Conservation (phyloP, 2,888 invertebrate species). For the Cremastinae sp. region DNA sequence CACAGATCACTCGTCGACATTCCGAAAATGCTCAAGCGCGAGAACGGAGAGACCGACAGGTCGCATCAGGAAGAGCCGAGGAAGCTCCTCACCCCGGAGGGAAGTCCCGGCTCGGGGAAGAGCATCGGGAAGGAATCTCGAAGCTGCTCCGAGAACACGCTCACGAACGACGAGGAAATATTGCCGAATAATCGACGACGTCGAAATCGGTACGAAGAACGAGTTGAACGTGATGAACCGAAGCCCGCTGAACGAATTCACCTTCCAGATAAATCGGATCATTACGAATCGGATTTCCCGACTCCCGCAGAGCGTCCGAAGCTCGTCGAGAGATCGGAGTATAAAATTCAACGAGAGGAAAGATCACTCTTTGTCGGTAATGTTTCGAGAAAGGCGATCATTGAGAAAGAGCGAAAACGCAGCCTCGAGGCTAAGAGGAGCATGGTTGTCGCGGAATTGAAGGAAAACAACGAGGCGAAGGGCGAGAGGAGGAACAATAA, state of each 20-base stretch:
- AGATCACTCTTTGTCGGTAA: conserved; percentile 77
- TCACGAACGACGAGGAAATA: conserved; percentile 71
- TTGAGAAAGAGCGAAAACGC: conserved; percentile 77
- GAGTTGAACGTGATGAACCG: conserved; percentile 68
- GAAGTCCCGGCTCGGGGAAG: conserved; percentile 53
- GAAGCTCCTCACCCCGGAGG: conserved; percentile 77
- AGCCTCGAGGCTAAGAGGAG: conserved; percentile 77
- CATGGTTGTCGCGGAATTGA: conserved; percentile 77
- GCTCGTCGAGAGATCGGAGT: conserved; percentile 72
- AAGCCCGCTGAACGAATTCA: conserved; percentile 77
- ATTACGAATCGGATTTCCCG: conserved; percentile 76
- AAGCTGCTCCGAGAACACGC: conserved; percentile 74
- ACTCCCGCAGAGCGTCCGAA: conserved; percentile 78
- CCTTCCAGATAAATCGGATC: conserved; percentile 73
- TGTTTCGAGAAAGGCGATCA: conserved; percentile 77
- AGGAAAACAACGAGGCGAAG: conserved; percentile 77
- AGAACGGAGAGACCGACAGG: conserved; percentile 80
- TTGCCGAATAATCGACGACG: conserved; percentile 11
- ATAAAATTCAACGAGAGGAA: conserved; percentile 71
- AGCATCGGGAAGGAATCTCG: conserved; percentile 62
- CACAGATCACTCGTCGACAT: conserved; percentile 91
- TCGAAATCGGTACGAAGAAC: conserved; percentile 15
- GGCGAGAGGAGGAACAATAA: conserved; percentile 73
- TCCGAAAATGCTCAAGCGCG: conserved; percentile 82
- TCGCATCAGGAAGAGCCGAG: conserved; percentile 65